Evolutionary conservation across 2,113 vertebrate genomes (phyloP).

Genomic region (Nesogale talazaci): DNA sequence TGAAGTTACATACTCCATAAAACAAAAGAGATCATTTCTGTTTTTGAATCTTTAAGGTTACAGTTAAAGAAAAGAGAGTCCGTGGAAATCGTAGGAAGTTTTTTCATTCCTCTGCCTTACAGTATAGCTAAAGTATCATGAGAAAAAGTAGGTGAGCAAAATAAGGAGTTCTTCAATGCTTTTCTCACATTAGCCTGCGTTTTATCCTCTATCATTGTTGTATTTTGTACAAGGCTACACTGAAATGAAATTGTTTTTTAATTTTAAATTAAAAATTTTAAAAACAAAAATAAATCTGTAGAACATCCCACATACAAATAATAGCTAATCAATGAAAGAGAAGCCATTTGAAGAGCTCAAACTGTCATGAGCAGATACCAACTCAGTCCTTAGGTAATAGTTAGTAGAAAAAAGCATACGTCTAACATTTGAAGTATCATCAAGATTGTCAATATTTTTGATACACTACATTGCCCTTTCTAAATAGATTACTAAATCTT

Average conservation of each 20-base stretch:
- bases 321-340: too few relatives aligned
- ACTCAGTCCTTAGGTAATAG: slow-evolving; percentile 28
- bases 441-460: slow-evolving; percentile 3
- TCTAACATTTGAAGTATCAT: slow-evolving; percentile 2
- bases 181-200: slow-evolving; percentile 26
- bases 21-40: slow-evolving; percentile 10
- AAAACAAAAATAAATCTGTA: neutral
- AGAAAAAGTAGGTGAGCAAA: neutral
- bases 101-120: slow-evolving; percentile 22
- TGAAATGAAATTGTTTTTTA: neutral
- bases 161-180: slow-evolving; percentile 13
- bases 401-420: neutral
- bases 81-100: slow-evolving; percentile 37
- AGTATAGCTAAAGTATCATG: neutral
- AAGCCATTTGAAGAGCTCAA: neutral
- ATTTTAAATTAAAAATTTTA: slow-evolving; percentile 10
- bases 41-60: neutral
- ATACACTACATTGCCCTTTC: neutral
- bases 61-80: neutral
- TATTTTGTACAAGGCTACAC: neutral
- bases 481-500: neutral
- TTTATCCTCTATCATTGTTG: slow-evolving; percentile 12
- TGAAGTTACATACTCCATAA: neutral
- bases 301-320: neutral
- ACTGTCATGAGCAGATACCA: neutral